These are phyloP conservation scores for Pomatorhinus ruficollis DNA, from an alignment of 2,113 vertebrate genomes.

Conservation along the genomic window DNA sequence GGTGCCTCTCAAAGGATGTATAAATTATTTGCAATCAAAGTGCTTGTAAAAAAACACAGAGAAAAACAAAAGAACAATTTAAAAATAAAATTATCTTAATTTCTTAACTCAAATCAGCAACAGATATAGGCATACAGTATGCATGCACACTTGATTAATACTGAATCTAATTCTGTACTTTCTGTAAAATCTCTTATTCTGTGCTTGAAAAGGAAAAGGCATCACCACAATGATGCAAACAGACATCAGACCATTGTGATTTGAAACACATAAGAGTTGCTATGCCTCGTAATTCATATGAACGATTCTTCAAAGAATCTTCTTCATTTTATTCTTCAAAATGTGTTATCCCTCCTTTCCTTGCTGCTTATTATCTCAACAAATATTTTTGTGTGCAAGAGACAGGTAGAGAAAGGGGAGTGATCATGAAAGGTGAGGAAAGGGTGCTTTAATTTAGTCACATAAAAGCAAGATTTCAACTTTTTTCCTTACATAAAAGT, in stretches of 20 bases:
- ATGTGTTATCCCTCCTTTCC: neutral
- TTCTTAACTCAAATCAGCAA: neutral
- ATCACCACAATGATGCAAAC: neutral
- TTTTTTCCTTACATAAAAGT: neutral
- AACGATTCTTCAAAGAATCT: neutral
- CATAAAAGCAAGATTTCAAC: neutral
- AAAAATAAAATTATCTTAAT: neutral
- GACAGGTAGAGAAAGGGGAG: neutral
- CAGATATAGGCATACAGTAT: neutral
- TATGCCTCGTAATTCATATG: neutral
- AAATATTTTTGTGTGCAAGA: neutral
- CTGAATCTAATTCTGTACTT: neutral
- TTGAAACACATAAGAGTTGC: neutral
- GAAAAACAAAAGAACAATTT: neutral
- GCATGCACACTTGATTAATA: neutral
- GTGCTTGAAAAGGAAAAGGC: rapidly evolving
- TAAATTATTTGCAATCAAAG: neutral
- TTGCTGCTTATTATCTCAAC: neutral
- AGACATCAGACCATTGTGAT: neutral
- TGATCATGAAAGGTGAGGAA: neutral
- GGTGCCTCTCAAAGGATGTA: neutral
- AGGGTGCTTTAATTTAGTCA: too few relatives aligned
- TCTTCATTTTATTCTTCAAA: neutral
- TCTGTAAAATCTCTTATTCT: neutral
- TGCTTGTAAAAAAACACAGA: neutral